Evolutionary conservation across 2,888 invertebrate species (phyloP), one percentile per base, ranked within the genome.

Genomic region (Falcaria lacertinaria): DNA sequence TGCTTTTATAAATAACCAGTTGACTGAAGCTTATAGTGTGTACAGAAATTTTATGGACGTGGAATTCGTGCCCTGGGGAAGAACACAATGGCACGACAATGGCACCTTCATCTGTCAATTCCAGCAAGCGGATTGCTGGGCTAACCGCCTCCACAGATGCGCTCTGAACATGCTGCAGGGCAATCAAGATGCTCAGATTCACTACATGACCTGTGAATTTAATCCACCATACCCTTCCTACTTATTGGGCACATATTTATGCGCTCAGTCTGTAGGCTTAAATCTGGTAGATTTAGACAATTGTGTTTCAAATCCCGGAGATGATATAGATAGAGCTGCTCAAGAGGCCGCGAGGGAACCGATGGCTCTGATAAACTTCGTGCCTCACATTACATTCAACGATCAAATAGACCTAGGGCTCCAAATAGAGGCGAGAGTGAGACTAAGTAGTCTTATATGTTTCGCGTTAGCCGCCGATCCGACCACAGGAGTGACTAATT

Each of bases 61-160:
- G 0, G 78, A 87, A 48, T 87, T 83, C 38, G 65, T 89, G 0
- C 80, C 87, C 1, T 90, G 89, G 89, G 89, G 89, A 13, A 78
- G 80, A 42, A 79, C 84, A 0, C 14, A 14, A 1, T 60, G 74
- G 34, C 54, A 63, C 11, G 42, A 41, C 0, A 56, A 80, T 19
- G 80, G 73, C 2, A 50, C 43, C 1, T 47, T 82, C 8, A 48
- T 42, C 1, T 89, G 89, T 42, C 79, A 80, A 41, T 83, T 82
- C 17, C 69, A 69, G 1, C 44, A 5, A 0, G 55, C 57, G 28
- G 88, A 88, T 45, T 89, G 89, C 53, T 84, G 74, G 71, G 86
- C 87, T 0, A 90, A 90, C 41, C 73, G 82, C 6, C 50, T 82
- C 0, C 84, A 89, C 8, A 70, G 88, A 50, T 89, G 89, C 47